Conservation (phyloP, 2,797 vertebrate genomes). For the Manis javanica region DNA sequence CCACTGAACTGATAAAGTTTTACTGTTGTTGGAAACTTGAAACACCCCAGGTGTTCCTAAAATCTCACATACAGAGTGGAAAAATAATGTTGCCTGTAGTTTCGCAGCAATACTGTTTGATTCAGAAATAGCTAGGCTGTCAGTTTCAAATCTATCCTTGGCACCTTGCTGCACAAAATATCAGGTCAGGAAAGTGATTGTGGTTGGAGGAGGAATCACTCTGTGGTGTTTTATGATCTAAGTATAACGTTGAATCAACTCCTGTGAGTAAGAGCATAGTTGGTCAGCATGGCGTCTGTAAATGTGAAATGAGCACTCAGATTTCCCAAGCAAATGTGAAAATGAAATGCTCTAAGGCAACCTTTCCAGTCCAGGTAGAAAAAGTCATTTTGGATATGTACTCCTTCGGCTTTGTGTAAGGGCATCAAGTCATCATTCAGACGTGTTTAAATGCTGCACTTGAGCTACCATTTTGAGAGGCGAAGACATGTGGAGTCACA, state of each 20-base stretch:
- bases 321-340: neutral
- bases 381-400: constrained; percentile 17
- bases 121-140: neutral
- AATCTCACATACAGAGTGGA: neutral
- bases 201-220: constrained; percentile 21
- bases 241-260: neutral
- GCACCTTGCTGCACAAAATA: neutral
- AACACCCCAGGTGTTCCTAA: neutral
- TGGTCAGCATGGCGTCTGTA: neutral
- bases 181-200: neutral
- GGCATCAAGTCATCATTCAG: constrained; percentile 63
- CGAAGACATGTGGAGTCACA: constrained; percentile 75
- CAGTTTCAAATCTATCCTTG: neutral
- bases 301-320: neutral
- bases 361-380: neutral
- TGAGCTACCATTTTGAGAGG: constrained; percentile 81
- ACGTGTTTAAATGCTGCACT: constrained; percentile 79
- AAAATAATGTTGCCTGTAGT: neutral
- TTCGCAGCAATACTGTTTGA: neutral
- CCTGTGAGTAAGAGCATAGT: neutral
- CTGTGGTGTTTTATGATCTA: neutral
- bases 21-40: neutral
- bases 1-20: neutral
- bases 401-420: constrained; percentile 51
- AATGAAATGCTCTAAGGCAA: neutral